Conservation (phyloP, 2,113 vertebrate genomes). For the Aix galericulata region DNA sequence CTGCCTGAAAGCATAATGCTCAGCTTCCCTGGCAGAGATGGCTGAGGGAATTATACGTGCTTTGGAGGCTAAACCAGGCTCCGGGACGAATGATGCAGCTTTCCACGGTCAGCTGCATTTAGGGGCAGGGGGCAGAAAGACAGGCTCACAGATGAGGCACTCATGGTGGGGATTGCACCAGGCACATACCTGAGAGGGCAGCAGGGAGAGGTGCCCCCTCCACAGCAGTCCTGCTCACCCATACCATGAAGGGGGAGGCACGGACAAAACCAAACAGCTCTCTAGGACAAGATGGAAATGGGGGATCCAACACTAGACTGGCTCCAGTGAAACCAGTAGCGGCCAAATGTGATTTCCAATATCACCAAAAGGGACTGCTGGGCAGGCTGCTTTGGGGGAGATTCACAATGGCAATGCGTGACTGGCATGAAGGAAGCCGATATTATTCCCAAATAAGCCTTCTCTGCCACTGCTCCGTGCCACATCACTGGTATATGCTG, state of each 20-base stretch:
- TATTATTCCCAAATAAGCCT: not conserved
- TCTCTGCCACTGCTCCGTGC: not conserved
- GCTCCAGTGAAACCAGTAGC: not conserved
- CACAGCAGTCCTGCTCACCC: not conserved
- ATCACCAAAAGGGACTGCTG: rapidly evolving
- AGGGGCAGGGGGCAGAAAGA: not conserved
- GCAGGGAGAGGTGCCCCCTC: not conserved
- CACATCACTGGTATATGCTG: rapidly evolving
- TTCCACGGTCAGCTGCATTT: not conserved
- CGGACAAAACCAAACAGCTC: too few relatives aligned
- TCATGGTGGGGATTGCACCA: rapidly evolving
- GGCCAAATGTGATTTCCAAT: not conserved
- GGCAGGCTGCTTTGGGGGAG: rapidly evolving
- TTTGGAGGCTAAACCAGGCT: not conserved
- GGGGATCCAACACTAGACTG: rapidly evolving
- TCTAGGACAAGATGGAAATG: rapidly evolving
- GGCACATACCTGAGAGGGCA: rapidly evolving
- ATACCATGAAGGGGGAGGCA: too few relatives aligned
- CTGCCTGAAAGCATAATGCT: not conserved
- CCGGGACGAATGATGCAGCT: too few relatives aligned
- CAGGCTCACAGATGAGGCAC: not conserved
- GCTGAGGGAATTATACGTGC: not conserved
- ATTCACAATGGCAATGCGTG: rapidly evolving
- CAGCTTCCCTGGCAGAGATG: not conserved
- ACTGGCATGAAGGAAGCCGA: rapidly evolving